Base-by-base conservation (phyloP, 2,888 invertebrate species). In the Taenaris catops region DNA sequence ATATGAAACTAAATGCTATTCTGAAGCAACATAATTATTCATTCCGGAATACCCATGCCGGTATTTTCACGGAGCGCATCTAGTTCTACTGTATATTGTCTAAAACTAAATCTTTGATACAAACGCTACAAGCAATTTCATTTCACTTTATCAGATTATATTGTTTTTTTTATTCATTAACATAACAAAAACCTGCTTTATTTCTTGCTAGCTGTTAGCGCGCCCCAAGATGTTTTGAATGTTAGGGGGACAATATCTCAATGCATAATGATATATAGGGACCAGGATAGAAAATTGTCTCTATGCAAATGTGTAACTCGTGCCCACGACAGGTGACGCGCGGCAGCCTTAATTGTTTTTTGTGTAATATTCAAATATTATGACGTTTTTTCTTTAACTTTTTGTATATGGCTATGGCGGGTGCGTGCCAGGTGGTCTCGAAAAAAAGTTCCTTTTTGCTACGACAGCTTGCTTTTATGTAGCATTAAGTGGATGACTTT, bases 281-380 rank as follows among this genome's bases (percentile, higher is more conserved):
- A 21, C 28, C 19, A 26, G 23, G 24, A 71, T 68, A 64, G 50
- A 62, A 69, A 69, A 54, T 68, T 58, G 69, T 75, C 68, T 74
- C 73, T 81, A 86, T 86, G 84, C 79, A 80, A 84, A 86, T 86
- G 79, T 44, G 63, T 72, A 69, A 76, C 80, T 76, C 80, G 80
- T 80, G 80, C 76, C 64, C 58, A 65, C 79, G 80, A 86, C 86
- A 84, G 84, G 84, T 84, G 86, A 83, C 64, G 70, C 53, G 75
- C 76, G 84, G 79, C 75, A 70, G 73, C 72, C 80, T 78, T 83
- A 81, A 84, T 84, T 86, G 76, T 86, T 86, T 84, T 80, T 84
- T 84, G 69, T 83, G 68, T 70, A 76, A 81, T 84, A 86, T 84
- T 86, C 79, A 86, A 86, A 86, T 86, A 80, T 84, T 80, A 67